Base-by-base conservation (phyloP, 1,140 invertebrate species). In the Penaeus indicus region DNA sequence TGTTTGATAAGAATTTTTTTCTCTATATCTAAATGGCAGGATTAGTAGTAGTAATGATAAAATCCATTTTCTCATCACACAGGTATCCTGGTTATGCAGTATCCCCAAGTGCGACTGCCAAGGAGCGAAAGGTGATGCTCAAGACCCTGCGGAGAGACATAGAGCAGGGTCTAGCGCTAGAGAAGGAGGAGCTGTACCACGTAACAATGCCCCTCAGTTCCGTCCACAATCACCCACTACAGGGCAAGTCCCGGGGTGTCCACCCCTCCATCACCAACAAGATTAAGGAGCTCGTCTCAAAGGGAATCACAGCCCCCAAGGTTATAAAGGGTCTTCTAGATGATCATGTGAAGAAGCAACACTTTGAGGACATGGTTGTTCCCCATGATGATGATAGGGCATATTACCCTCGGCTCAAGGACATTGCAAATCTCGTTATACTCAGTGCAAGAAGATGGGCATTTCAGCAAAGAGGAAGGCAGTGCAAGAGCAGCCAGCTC, bases 71-170 rank as follows among this genome's bases (percentile, higher is more conserved):
- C 54, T 54, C 11, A 54, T 54, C 16, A 13, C 54, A n/a, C 72
- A 88, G 87, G 72, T 88, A 88, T 61, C 87, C 87, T 27, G 87
- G 87, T 21, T 88, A 79, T 84, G 87, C 81, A 18, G 87, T 88
- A 61, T 32, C 67, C 22, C 47, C n/a, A 27, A 62, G 54, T 42
- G 81, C 87, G 0, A 11, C 84, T 32, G 11, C 81, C 11, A 47
- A 69, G 38, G 87, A 88, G 72, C 69, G 87, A 18, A 88, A 88
- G 72, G 81, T 77, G 18, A 77, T 75, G 67, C 61, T 88, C 75
- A 88, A 84, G 60, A 81, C 87, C n/a, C 75, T 88, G 27, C 81
- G 87, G 5, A 77, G 61, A 21, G 82, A 84, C 22, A 38, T 88
- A 61, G 32, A 32, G 16, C 54, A 78, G 19, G 82, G 82, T 2